Evolutionary conservation across 1,140 invertebrate genomes (phyloP).

Genomic region (Orchestia grillus): DNA sequence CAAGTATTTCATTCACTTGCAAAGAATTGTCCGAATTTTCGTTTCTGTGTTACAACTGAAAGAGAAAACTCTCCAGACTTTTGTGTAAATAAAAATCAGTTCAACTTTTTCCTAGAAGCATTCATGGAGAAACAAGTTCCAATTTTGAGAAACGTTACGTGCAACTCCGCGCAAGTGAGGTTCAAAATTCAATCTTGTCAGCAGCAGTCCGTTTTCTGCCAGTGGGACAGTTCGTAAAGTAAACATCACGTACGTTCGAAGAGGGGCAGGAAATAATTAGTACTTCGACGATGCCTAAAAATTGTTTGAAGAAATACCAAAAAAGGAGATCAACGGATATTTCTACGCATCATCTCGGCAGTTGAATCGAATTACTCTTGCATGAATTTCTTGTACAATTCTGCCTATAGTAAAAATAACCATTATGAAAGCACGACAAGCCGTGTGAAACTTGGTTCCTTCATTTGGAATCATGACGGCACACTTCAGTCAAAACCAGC

Average conservation of each 20-base stretch:
- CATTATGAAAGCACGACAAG: background rate
- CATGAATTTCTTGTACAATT: background rate
- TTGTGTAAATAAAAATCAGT: background rate
- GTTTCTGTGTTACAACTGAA: background rate
- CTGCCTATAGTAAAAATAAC: background rate
- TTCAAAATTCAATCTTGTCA: background rate
- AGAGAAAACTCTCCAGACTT: background rate
- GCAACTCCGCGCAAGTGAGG: background rate
- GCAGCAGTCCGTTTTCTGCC: background rate
- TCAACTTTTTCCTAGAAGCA: background rate
- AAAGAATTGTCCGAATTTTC: too few species aligned
- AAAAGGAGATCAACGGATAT: background rate
- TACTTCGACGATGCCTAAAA: background rate
- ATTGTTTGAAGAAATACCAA: background rate
- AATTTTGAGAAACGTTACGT: background rate
- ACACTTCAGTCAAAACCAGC: background rate
- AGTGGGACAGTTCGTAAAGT: background rate
- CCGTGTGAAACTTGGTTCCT: background rate
- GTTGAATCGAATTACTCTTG: background rate
- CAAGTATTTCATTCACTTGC: too few species aligned
- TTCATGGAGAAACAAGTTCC: background rate
- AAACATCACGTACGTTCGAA: background rate
- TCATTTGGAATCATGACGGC: background rate
- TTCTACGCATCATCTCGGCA: background rate
- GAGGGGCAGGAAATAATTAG: background rate